phyloP scores from a whole-genome alignment of 2,888 invertebrate genomes.

The Acanthococcus lagerstroemiae region DNA sequence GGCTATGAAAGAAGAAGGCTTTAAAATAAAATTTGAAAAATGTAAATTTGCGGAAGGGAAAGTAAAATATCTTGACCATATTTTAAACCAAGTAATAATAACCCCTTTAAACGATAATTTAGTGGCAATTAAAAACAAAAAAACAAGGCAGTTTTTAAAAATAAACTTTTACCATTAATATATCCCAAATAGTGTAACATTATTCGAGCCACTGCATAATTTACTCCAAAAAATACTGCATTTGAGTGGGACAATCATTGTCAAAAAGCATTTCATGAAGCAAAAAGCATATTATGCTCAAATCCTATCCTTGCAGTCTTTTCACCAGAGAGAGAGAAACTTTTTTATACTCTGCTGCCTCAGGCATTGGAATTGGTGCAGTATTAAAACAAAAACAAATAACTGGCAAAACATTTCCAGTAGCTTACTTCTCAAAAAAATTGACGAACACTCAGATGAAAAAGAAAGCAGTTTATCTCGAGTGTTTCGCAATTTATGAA shows the following conservation, averaged over 20 bases:
- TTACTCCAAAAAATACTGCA: slow-evolving; percentile 31
- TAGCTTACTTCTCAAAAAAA: slow-evolving; percentile 34
- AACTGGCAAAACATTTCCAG: slow-evolving; percentile 33
- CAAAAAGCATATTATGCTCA: slow-evolving; percentile 30
- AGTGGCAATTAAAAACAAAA: slow-evolving; percentile 13
- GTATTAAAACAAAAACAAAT: slow-evolving; percentile 35
- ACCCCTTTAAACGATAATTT: no score
- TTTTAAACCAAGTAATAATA: slow-evolving; percentile 19
- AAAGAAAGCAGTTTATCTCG: slow-evolving; percentile 30
- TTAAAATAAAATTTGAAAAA: no score
- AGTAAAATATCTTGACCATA: slow-evolving; percentile 22
- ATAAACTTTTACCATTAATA: slow-evolving; percentile 31
- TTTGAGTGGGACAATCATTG: slow-evolving; percentile 34
- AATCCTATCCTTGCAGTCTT: no score
- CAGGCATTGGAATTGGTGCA: slow-evolving; percentile 36
- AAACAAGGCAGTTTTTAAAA: slow-evolving; percentile 23
- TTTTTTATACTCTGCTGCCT: no score
- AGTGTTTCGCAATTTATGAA: slow-evolving; percentile 31
- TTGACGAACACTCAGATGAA: slow-evolving; percentile 34
- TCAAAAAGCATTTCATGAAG: slow-evolving; percentile 28
- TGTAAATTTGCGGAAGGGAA: no score
- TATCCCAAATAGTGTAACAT: slow-evolving; percentile 17
- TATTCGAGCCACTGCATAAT: no score
- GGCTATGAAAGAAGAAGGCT: slow-evolving; percentile 34
- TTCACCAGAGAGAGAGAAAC: no score